Conservation (phyloP, 2,113 vertebrate species). For the Rhea pennata region DNA sequence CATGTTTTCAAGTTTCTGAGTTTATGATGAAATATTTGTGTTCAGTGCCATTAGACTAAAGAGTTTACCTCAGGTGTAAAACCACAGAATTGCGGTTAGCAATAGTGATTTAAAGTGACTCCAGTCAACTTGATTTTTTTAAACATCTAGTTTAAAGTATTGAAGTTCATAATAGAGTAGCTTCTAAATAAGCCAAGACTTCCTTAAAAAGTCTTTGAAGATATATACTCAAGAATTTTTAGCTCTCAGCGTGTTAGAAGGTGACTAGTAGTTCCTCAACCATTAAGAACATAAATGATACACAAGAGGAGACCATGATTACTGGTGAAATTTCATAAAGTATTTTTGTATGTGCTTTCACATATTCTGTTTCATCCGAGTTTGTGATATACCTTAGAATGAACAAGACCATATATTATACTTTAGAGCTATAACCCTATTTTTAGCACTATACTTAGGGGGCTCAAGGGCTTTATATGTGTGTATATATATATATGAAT, state of each 20-base stretch:
- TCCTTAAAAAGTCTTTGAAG: background rate
- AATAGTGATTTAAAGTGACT: conserved; percentile 14
- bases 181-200: background rate
- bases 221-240: background rate
- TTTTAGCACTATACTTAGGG: background rate
- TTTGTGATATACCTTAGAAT: background rate
- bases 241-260: background rate
- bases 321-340: background rate
- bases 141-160: background rate
- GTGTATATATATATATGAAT: too few species aligned
- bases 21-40: background rate
- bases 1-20: background rate
- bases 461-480: background rate
- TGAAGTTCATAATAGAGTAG: background rate
- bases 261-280: background rate
- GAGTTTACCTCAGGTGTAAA: background rate
- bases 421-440: background rate
- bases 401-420: background rate
- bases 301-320: background rate
- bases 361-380: background rate
- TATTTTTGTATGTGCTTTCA: background rate
- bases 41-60: background rate
- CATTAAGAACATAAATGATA: background rate
- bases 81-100: background rate
- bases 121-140: background rate